Evolutionary conservation across 2,113 vertebrate species (phyloP), one percentile per base, ranked within the genome.

Genomic region (Caranx ignobilis): DNA sequence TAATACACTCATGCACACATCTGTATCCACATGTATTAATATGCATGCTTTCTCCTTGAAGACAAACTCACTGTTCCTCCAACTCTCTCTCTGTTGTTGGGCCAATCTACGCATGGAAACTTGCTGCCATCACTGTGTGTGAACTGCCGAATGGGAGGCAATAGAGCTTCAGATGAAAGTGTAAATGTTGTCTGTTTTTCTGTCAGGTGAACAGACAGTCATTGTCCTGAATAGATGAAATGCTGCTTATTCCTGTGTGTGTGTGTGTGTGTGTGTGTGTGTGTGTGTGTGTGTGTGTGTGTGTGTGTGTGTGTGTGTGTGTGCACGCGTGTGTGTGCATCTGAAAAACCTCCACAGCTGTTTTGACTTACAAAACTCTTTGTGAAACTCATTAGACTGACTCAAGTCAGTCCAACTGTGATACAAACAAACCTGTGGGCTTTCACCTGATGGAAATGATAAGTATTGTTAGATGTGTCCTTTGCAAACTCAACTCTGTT

Each of bases 291-390:
- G 26, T 26, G 26, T 26, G 26, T 1, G 1, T 26, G 26, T 26
- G 26, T 26, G 26, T 26, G 26, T 26, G 26, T 26, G 26, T 26
- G 26, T 26, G 26, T 26, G 26, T 26, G 43, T 31, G 56, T n/a
- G n/a, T n/a, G n/a, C n/a, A n/a, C n/a, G n/a, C n/a, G 26, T 26
- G 26, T 26, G 26, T 26, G 43, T 31, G 56, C 12, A 54, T 5
- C n/a, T 32, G 54, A 11, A 71, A 71, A 85, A 74, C 4, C 47
- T 71, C 26, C 32, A 52, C 57, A 87, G 81, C 50, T 79, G 68
- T 11, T 64, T 59, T 59, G 37, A n/a, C 67, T 75, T 59, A 56
- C 71, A 54, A 56, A 70, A 67, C 26, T 10, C 61, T 37, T 39
- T 41, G 65, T 19, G 48, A 54, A 72, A 34, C 52, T 47, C 74